Evolutionary conservation across 1,140 invertebrate species (phyloP), one percentile per base, ranked within the genome.

Genomic region (Trichonephila clavipes): DNA sequence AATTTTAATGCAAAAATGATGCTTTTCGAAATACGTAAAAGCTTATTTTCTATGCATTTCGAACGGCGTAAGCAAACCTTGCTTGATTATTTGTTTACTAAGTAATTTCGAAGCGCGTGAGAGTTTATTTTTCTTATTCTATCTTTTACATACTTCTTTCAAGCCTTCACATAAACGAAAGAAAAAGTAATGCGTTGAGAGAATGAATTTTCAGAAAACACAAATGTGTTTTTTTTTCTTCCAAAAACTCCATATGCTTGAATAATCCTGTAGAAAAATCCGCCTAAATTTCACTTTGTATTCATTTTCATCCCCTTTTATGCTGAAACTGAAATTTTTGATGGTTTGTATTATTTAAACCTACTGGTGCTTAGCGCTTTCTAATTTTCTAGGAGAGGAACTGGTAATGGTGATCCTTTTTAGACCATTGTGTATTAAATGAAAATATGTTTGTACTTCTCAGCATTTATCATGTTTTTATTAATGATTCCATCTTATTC

Each of bases 1-100:
- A 34, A 34, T 40, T 88, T 88, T 88, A 88, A 88, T 88, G 59
- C 51, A 88, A 88, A 88, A 88, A 62, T 88, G 86, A 88, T 64
- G 86, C 40, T 34, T 6, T n/a, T 21, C 18, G 62, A 66, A 88
- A 44, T 3, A 34, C 28, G 14, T 88, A 88, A 88, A 61, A n/a
- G 44, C 19, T 21, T 24, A 58, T 64, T 88, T 88, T 51, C 61
- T 40, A 88, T 88, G 86, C 86, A 88, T 88, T 88, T 88, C 28
- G 34, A 88, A 64, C 19, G 86, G 40, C 6, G 62, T 88, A 62
- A 88, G 66, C 86, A 88, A 64, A 64, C 62, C 61, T 64, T 34
- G 58, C 44, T 59, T 85, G 83, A 58, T 59, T 85, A 85, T 85
- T 85, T 85, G 83, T 51, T 85, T 85, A 85, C 83, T 16, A 24